Conservation (phyloP, 2,888 invertebrate species). For the Sarcophaga carnaria region DNA sequence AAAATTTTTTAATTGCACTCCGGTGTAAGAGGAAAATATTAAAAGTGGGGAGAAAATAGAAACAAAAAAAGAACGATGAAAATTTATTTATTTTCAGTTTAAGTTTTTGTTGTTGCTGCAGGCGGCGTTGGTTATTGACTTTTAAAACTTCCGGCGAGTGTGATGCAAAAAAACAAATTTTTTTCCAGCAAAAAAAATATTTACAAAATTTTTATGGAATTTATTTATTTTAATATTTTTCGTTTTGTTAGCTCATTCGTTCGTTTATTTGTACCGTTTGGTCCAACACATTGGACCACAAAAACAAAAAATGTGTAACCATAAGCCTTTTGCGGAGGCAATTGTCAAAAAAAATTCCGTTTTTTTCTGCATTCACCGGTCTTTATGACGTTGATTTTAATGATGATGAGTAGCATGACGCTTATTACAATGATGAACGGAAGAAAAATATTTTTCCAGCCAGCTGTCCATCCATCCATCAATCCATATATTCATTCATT, state of each 20-base stretch:
- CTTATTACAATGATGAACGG: neutral
- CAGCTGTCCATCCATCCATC: neutral
- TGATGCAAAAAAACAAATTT: neutral
- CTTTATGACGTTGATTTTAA: conserved; percentile 21
- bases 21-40: neutral
- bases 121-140: conserved; percentile 47
- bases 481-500: neutral
- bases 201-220: conserved; percentile 52
- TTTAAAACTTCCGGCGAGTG: conserved; percentile 63
- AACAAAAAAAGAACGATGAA: neutral
- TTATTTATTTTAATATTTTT: conserved; percentile 7
- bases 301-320: conserved; percentile 33
- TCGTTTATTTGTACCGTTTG: too few relatives aligned
- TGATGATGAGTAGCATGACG: neutral
- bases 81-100: conserved; percentile 19
- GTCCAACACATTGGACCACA: neutral
- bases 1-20: conserved; percentile 35
- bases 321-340: conserved; percentile 33
- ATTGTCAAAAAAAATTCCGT: conserved; percentile 3
- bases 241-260: neutral
- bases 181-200: neutral
- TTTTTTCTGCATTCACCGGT: conserved; percentile 23
- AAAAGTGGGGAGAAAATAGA: conserved; percentile 15
- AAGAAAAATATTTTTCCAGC: conserved; percentile 23
- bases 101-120: neutral